Conservation (phyloP, 2,113 vertebrate species). For the Strix aluco region DNA sequence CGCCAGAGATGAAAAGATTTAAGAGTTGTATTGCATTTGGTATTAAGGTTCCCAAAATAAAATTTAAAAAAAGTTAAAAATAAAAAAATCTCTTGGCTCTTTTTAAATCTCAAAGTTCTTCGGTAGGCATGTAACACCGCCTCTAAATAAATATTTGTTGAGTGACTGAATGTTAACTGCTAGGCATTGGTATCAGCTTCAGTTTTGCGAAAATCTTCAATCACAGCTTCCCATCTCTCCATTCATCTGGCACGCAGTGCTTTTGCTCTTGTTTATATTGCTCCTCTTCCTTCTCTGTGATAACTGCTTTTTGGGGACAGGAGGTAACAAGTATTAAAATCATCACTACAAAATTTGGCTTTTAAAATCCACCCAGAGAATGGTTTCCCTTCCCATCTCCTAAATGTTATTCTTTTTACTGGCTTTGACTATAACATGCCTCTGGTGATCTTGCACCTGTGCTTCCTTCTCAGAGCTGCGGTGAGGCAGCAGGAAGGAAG, state of each 20-base stretch:
- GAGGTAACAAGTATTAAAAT: background rate
- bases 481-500: background rate
- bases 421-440: background rate
- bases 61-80: too few relatives aligned
- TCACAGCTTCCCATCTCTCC: background rate
- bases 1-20: background rate
- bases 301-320: background rate
- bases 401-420: background rate
- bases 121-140: background rate
- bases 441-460: background rate
- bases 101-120: background rate
- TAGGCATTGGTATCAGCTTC: background rate
- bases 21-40: background rate
- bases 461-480: background rate
- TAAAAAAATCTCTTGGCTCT: background rate
- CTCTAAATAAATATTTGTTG: conserved; percentile 44
- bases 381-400: background rate
- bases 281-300: background rate
- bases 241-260: background rate
- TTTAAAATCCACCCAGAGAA: background rate
- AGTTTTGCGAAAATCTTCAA: background rate
- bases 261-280: background rate
- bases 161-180: conserved; percentile 44
- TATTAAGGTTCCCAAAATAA: background rate
- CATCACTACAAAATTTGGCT: background rate